phyloP scores from a whole-genome alignment of 1,140 invertebrate genomes.

The Bicyclus anynana region DNA sequence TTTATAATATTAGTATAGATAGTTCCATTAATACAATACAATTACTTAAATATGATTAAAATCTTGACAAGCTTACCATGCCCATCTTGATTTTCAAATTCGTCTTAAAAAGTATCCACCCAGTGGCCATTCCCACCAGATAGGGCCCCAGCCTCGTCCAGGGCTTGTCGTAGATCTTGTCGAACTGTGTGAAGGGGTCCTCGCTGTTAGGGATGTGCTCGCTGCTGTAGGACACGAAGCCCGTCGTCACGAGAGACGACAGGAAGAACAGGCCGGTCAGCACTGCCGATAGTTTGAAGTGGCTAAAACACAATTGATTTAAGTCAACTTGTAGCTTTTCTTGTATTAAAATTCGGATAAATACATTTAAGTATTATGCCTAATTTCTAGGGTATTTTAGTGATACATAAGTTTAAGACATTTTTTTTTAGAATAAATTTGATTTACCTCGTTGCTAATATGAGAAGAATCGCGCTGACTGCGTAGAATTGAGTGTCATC shows the following conservation, averaged over 20 bases:
- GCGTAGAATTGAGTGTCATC: constrained; percentile 92
- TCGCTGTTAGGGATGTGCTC: constrained; percentile 88
- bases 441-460: constrained; percentile 80
- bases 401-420: too few relatives aligned
- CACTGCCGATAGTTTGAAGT: constrained; percentile 84
- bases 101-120: constrained; percentile 89
- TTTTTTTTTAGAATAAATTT: neutral
- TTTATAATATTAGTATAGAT: too few relatives aligned
- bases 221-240: constrained; percentile 86
- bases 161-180: constrained; percentile 93
- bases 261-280: constrained; percentile 81
- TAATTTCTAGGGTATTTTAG: too few relatives aligned
- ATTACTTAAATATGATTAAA: neutral
- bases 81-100: constrained; percentile 88
- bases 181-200: constrained; percentile 89
- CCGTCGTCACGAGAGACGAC: constrained; percentile 87
- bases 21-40: too few relatives aligned
- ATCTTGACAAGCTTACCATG: constrained; percentile 72
- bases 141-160: constrained; percentile 91
- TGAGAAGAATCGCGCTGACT: constrained; percentile 86
- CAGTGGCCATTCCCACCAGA: constrained; percentile 88
- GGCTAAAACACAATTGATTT: constrained; percentile 76
- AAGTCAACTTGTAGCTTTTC: too few relatives aligned
- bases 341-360: too few relatives aligned
- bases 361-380: too few relatives aligned